A percentile compares a stretch with the other conserved stretches of the same genome.
These are phyloP conservation scores for Sebastes matsubarae DNA, from an alignment of 2,797 vertebrate genomes.

Conservation along the genomic window DNA sequence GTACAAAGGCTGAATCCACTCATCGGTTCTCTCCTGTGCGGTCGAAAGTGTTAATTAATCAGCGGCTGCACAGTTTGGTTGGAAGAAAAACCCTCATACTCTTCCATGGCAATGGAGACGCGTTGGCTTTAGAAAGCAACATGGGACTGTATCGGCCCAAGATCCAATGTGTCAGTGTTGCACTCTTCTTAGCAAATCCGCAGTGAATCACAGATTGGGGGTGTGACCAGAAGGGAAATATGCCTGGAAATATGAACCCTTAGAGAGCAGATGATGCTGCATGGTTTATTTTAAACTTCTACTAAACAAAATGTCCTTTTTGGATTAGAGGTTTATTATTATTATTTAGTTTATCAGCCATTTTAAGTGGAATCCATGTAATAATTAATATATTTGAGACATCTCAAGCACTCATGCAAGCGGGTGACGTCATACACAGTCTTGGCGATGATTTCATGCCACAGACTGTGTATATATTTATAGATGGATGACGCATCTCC, in stretches of 20 bases:
- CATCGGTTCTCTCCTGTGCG: slow-evolving; percentile 12
- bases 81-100: background rate
- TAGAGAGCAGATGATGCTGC: background rate
- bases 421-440: background rate
- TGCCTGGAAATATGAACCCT: background rate
- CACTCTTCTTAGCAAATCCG: background rate
- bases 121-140: background rate
- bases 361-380: background rate
- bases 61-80: background rate
- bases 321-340: background rate
- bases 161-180: background rate
- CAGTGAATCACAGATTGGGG: background rate
- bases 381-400: background rate
- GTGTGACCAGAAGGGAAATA: background rate
- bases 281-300: background rate
- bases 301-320: background rate
- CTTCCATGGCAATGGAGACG: slow-evolving; percentile 1
- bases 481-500: too few relatives aligned
- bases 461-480: too few relatives aligned
- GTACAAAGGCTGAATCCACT: background rate
- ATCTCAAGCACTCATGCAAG: background rate
- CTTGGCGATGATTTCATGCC: too few relatives aligned
- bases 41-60: slow-evolving; percentile 35
- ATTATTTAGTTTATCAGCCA: background rate
- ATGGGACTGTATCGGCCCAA: background rate